Evolutionary conservation across 2,797 vertebrate species (phyloP), one percentile per base, ranked within the genome.

Genomic region (Buphagus erythrorhynchus): DNA sequence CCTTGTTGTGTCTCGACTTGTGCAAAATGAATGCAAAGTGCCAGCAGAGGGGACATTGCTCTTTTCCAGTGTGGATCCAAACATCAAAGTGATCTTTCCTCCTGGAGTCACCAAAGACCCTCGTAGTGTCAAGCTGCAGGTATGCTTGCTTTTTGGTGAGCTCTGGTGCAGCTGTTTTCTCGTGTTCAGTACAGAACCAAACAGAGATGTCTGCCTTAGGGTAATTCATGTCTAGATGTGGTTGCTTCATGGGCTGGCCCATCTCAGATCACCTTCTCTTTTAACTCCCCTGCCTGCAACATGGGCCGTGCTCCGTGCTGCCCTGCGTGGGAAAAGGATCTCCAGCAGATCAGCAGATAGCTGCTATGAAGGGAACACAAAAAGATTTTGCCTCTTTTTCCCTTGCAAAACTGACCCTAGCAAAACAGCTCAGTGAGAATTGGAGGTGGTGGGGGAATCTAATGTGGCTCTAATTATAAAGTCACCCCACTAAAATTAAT

Each of bases 41-140:
- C 97, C 99, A 22, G 40, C 80, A 71, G 98, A 98, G 49, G 99
- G 99, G 52, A 97, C 98, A 0, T 91, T 99, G 92, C 97, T 99
- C 71, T 99, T 99, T 78, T 99, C 99, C 59, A 98, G 98, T 1
- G 98, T 98, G 65, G 97, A 99, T 90, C 98, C 99, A 16, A 98
- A 98, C 92, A 97, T 99, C 93, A 99, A 99, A 94, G 98, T 99
- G 58, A 98, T 89, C 35, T 99, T 99, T 95, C 99, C 99, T 35
- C 97, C 98, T 14, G 98, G 98, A 46, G 98, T 98, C 95, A 99
- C 99, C 0, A 55, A 92, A 54, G 98, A 98, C 82, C 97, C 97
- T 14, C 98, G 99, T 21, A 97, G n/a, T 0, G 97, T 99, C 84
- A 98, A 98, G 55, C 97, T 99, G 97, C 99, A 99, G 99, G 99